Evolutionary conservation across 2,113 vertebrate species (phyloP), one percentile per base, ranked within the genome.

Genomic region (Polypterus senegalus): DNA sequence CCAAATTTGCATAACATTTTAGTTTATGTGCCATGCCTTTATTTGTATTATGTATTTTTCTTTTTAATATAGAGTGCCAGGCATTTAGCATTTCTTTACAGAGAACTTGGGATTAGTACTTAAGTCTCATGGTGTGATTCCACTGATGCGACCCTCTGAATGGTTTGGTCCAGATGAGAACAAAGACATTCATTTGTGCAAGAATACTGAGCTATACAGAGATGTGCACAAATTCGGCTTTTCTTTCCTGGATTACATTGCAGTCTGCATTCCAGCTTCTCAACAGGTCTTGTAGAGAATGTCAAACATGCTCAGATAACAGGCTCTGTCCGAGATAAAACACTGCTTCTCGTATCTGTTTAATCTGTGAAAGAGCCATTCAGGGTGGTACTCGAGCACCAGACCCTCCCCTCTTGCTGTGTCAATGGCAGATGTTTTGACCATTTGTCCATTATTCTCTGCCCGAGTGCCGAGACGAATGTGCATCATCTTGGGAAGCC

Each of bases 261-360:
- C 27, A 27, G 27, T 27, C 27, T 27, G 27, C 27, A 27, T 27
- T 27, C 27, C 27, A 27, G 27, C 27, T 27, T 27, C 27, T 65
- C 47, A 74, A 61, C 78, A 93, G 68, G 80, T 88, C 60, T 55
- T 65, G 1, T 93, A 87, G 46, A 98, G 79, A 61, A 99, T 77
- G 74, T 81, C 70, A 0, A 99, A 8, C 6, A 43, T 71, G 3
- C 72, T 79, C 51, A 91, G 74, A 62, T 95, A 99, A 73, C 96
- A 99, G 46, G 91, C 92, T 65, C 83, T 92, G 70, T 86, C 87
- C 54, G 94, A 88, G 63, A 97, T 63, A 56, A 86, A 97, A 69
- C 96, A 99, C 11, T 77, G 79, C 1, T 71, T 71, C 68, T 68
- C 62, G 53, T 77, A 76, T 7, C 63, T 61, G 52, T 82, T 72